A percentile compares a stretch with the other conserved stretches of the same genome.
phyloP scores from a whole-genome alignment of 2,113 vertebrate genomes.

The Ceyx margarethae region DNA sequence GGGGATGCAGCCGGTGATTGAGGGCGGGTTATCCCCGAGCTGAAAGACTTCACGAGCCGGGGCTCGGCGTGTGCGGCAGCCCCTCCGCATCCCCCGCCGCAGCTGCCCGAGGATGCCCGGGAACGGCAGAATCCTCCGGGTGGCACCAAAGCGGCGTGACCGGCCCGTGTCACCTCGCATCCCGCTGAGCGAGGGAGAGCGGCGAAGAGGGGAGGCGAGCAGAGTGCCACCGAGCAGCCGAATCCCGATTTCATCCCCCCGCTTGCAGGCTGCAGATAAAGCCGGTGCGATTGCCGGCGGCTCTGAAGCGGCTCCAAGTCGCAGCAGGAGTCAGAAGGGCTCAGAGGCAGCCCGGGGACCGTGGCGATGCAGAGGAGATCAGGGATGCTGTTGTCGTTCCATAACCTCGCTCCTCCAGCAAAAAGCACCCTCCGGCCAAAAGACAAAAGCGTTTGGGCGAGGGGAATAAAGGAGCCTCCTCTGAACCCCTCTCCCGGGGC shows the following conservation, averaged over 20 bases:
- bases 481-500: background rate
- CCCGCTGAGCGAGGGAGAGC: background rate
- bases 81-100: background rate
- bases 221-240: background rate
- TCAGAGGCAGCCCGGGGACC: background rate
- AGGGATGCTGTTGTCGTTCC: background rate
- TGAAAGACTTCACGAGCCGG: background rate
- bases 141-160: background rate
- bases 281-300: background rate
- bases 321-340: constrained; percentile 17
- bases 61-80: background rate
- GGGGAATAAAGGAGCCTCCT: background rate
- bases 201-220: background rate
- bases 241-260: constrained; percentile 15
- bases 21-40: background rate
- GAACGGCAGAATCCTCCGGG: background rate
- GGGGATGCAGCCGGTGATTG: background rate
- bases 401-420: background rate
- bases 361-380: background rate
- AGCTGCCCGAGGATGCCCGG: background rate
- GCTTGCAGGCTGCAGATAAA: constrained; percentile 35
- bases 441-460: background rate
- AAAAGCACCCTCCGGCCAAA: background rate
- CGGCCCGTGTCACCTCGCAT: background rate
- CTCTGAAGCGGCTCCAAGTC: constrained; percentile 42